phyloP scores from a whole-genome alignment of 2,888 invertebrate species.

The Caenorhabditis sp. region DNA sequence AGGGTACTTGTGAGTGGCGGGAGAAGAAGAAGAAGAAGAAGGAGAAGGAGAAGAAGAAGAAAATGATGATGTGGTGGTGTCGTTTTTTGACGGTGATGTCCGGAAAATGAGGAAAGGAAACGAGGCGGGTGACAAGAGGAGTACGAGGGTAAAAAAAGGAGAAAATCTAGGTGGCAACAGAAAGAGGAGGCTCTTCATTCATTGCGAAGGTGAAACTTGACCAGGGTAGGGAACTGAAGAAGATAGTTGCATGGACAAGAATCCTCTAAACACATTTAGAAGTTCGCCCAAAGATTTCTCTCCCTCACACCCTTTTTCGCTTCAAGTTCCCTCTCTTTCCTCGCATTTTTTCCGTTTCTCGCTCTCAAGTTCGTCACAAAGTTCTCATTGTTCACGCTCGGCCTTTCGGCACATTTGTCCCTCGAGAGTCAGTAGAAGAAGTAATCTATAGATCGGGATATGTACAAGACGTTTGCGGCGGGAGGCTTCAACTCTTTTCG shows the following conservation, averaged over 20 bases:
- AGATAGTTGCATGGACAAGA: no score
- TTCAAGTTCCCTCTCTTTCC: no score
- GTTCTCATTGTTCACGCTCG: slow-evolving; percentile 29
- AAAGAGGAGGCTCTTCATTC: no score
- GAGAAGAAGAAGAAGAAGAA: slow-evolving; percentile 13
- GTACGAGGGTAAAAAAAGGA: not conserved
- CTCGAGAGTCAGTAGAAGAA: slow-evolving; percentile 38
- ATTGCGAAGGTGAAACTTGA: no score
- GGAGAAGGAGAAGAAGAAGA: slow-evolving; percentile 3
- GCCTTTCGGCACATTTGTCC: slow-evolving; percentile 44
- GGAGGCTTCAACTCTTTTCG: no score
- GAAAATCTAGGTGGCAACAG: no score
- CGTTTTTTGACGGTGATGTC: slow-evolving; percentile 18
- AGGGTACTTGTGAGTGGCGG: slow-evolving; percentile 15
- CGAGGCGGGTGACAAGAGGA: not conserved
- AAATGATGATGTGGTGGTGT: slow-evolving; percentile 13
- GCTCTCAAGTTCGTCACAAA: not conserved
- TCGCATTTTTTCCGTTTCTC: no score
- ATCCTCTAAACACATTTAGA: no score
- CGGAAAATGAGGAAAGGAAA: not conserved
- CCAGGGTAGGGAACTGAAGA: no score
- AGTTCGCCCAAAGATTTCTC: no score
- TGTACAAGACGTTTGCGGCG: no score
- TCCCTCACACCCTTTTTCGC: no score
- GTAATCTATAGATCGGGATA: slow-evolving; percentile 27